Evolutionary conservation across 2,888 invertebrate species (phyloP), one percentile per base, ranked within the genome.

Genomic region (Agonopterix arenella): DNA sequence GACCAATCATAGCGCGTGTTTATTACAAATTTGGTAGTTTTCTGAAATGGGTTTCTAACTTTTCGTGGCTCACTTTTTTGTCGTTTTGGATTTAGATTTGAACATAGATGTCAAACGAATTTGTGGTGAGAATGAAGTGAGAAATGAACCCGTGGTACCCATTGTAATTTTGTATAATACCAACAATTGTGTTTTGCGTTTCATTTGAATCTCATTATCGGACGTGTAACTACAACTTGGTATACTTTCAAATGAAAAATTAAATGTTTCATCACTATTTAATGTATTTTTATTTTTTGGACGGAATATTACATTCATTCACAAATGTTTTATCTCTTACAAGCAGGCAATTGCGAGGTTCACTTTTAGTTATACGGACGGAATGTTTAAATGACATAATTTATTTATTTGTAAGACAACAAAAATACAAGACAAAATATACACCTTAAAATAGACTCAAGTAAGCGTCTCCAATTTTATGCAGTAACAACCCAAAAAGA

Each of bases 201-300:
- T 88, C 86, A 84, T 88, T 86, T 86, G 88, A 89, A 88, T 89
- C 89, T 89, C 88, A 84, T 73, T 82, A 85, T 82, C 79, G 79
- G 69, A 80, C 79, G 82, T 83, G 80, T 84, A 77, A 85, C 72
- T 83, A 81, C 81, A 85, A 83, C 81, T 84, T 86, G 85, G 81
- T 84, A 88, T 84, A 84, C 83, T 85, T 86, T 89, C 89, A 86
- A 89, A 88, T 85, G 89, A 79, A 84, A 80, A 82, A 88, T 73
- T 88, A 89, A 89, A 89, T 88, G 89, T 89, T 86, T 85, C 85
- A 85, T 86, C 89, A 85, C 79, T 84, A 77, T 56, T 47, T 40
- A 54, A 37, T 52, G 54, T 52, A 49, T 69, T 68, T 28, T 72
- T 61, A 59, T 73, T 73, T 18, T 4, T 18, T 18, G 18, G 18